Base-by-base conservation (phyloP, 2,113 vertebrate species). In the Hoplias malabaricus region DNA sequence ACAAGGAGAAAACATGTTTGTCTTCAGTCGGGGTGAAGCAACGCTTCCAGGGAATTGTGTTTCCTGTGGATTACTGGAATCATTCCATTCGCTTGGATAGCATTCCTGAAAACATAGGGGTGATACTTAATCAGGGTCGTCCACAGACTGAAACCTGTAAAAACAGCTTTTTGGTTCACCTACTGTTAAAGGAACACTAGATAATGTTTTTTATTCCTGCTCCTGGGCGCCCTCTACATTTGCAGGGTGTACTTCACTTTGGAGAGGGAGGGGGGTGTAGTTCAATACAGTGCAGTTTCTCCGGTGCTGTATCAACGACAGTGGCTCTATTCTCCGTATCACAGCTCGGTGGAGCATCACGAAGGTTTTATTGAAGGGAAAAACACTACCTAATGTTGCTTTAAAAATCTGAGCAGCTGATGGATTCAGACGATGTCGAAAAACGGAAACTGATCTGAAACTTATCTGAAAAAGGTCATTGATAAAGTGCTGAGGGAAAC, bases 381-480 rank as follows among this genome's bases (percentile, higher is more conserved):
- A n/a, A n/a, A n/a, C n/a, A n/a, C n/a, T n/a, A n/a, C n/a, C n/a
- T n/a, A n/a, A n/a, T n/a, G n/a, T n/a, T n/a, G n/a, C n/a, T n/a
- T n/a, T n/a, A n/a, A n/a, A n/a, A n/a, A n/a, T n/a, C n/a, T n/a
- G 19, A n/a, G 46, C n/a, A 4, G 48, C 40, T 23, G 2, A 3
- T n/a, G n/a, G n/a, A n/a, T n/a, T n/a, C n/a, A n/a, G n/a, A n/a
- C n/a, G n/a, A n/a, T n/a, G n/a, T n/a, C n/a, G n/a, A n/a, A n/a
- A n/a, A n/a, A 46, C 43, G 3, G 11, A 10, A 10, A 46, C 43
- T 12, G 11, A 31, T 29, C 38, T 40, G 38, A 61, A 4, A 6
- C 19, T 40, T 72, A 93, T 92, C 91, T 93, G 92, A 75, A 88
- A 93, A 48, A 92, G 74, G 46, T 93, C 90, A 31, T 87, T 87